Conservation (phyloP, 2,797 vertebrate species). For the Tenualosa thibaudeaui region DNA sequence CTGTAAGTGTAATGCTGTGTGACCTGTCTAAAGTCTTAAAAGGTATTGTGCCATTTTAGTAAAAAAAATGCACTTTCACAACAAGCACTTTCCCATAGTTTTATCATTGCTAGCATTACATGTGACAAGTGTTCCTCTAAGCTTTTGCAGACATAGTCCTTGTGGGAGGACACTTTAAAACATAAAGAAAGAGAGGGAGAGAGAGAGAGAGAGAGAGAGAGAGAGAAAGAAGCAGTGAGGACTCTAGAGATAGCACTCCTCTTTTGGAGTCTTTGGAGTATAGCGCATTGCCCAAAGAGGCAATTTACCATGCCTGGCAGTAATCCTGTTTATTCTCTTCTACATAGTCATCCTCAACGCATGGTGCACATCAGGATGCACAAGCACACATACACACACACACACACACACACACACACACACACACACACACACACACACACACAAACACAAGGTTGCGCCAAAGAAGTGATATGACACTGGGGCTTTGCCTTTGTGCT, state of each 20-base stretch:
- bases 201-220: too few species aligned
- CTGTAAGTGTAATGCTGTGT: not conserved
- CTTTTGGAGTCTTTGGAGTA: not conserved
- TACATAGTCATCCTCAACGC: not conserved
- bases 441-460: not conserved
- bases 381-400: not conserved
- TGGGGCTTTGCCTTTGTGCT: not conserved
- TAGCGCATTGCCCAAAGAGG: not conserved
- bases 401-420: not conserved
- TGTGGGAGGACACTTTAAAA: not conserved
- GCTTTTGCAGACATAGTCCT: not conserved
- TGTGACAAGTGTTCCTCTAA: not conserved
- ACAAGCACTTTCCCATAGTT: not conserved
- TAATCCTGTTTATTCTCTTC: constrained; percentile 3
- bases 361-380: not conserved
- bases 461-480: not conserved
- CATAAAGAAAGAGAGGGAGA: not conserved
- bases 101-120: not conserved
- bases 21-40: not conserved
- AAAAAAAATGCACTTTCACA: not conserved
- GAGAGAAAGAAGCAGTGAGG: too few species aligned
- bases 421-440: constrained; percentile 7
- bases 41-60: not conserved
- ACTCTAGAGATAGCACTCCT: not conserved
- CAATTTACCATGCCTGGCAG: not conserved